These are phyloP conservation scores for Apotomis betuletana DNA, from an alignment of 2,888 invertebrate genomes.

Conservation along the genomic window DNA sequence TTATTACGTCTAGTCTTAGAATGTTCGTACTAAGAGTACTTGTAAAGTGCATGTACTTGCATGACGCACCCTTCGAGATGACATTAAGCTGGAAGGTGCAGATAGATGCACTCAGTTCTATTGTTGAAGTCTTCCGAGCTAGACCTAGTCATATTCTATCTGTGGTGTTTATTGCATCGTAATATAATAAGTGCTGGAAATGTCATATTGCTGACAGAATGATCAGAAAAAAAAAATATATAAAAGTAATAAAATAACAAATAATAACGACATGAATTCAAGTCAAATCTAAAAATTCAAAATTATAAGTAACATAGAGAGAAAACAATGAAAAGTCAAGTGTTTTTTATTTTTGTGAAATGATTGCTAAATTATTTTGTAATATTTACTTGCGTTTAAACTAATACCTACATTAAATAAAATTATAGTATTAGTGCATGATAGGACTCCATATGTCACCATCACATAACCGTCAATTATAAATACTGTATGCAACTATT, in stretches of 20 bases:
- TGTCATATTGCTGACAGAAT: too few species aligned
- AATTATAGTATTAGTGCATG: constrained; percentile 14
- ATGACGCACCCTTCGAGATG: constrained; percentile 31
- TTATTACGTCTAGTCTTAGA: constrained; percentile 31
- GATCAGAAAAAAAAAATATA: too few species aligned
- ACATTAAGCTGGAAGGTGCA: constrained; percentile 20
- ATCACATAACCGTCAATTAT: constrained; percentile 20
- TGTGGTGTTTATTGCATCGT: neutral
- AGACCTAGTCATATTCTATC: constrained; percentile 14
- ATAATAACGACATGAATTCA: too few species aligned
- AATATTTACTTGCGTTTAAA: neutral
- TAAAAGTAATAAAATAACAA: neutral
- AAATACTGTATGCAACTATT: constrained; percentile 13
- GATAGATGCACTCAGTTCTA: constrained; percentile 19
- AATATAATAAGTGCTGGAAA: neutral
- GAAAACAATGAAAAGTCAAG: too few species aligned
- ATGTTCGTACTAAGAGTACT: neutral
- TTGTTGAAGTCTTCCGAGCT: constrained; percentile 21
- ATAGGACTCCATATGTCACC: constrained; percentile 26
- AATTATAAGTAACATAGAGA: too few species aligned
- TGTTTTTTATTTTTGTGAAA: too few species aligned
- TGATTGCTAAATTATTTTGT: neutral
- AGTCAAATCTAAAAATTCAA: too few species aligned
- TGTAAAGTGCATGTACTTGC: constrained; percentile 2
- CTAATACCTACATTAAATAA: constrained; percentile 8